Evolutionary conservation across 1,140 invertebrate genomes (phyloP), one percentile per base, ranked within the genome.

Genomic region (Sycophaga agraensis): DNA sequence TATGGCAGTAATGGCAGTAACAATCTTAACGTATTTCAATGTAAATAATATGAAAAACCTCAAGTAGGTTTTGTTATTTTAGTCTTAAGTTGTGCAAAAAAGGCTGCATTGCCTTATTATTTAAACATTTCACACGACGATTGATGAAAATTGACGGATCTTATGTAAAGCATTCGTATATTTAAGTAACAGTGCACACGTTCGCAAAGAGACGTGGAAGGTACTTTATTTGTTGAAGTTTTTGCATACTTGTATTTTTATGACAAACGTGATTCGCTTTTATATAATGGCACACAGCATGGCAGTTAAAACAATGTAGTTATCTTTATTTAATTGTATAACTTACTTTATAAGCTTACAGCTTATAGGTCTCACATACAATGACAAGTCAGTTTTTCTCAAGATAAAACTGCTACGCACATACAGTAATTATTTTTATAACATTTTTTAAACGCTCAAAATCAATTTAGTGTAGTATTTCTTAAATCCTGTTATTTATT

Each of bases 201-300:
- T 59, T 43, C 39, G 53, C 49, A 34, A n/a, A 39, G 19, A 53
- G 49, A 59, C 21, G 35, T n/a, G n/a, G n/a, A 11, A 12, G n/a
- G 37, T 51, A 12, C 31, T 34, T 22, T 46, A 46, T 57, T 37
- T 37, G 17, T 34, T 34, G 17, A 2, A n/a, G 21, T 64, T 54
- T 62, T 34, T n/a, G n/a, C n/a, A n/a, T n/a, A n/a, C n/a, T n/a
- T n/a, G n/a, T 55, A 61, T 59, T 64, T 70, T 73, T 71, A 79
- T 68, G 70, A 76, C 67, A 72, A 78, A 75, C 68, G 71, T 77
- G 76, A 74, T 63, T 73, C 68, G 57, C 48, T 16, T 66, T 73
- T 72, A 71, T 76, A 76, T 77, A 80, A 81, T 81, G 79, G 78
- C 79, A 81, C 78, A 79, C 75, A 78, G 76, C 77, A 78, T 80